Evolutionary conservation across 2,888 invertebrate species (phyloP), one percentile per base, ranked within the genome.

Genomic region (Mactromeris polynyma): DNA sequence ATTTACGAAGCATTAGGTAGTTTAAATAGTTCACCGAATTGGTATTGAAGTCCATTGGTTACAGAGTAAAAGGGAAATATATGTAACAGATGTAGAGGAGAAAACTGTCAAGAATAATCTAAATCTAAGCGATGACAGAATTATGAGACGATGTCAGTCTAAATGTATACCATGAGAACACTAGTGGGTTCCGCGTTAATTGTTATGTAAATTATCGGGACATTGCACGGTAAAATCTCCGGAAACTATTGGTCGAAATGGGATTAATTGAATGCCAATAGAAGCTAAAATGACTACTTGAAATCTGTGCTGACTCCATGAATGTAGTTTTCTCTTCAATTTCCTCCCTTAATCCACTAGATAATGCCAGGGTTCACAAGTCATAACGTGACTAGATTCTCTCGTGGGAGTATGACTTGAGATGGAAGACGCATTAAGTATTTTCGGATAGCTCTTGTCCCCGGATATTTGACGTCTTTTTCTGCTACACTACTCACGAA

Each of bases 291-390:
- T 80, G 80, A 80, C 11, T 46, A 51, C 51, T 81, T 81, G 81
- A 81, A 81, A 81, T 54, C 51, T n/a, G 9, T 21, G 31, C 81
- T 54, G 54, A 54, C 81, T 58, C 36, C 40, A 31, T 9, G 33
- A 51, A 81, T 33, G 58, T 81, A 38, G 36, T 36, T 80, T 21
- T 73, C 21, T 36, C 36, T 46, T 54, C 81, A 81, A 81, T 81
- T 54, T 54, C 54, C 54, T 36, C 38, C 19, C 54, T 81, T 54
- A 81, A 81, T 81, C 81, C 81, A 33, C 36, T 26, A 21, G 19
- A 81, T 81, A 81, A 81, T 46, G 31, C 19, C 54, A 36, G 54
- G 54, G 51, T 58, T 81, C 81, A 81, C 81, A 46, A n/a, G 33
- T 54, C 54, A 31, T 81, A 19, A 58, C 54, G 73, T 73, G 73